phyloP scores from a whole-genome alignment of 1,140 invertebrate species.

The Dendrolimus punctatus region DNA sequence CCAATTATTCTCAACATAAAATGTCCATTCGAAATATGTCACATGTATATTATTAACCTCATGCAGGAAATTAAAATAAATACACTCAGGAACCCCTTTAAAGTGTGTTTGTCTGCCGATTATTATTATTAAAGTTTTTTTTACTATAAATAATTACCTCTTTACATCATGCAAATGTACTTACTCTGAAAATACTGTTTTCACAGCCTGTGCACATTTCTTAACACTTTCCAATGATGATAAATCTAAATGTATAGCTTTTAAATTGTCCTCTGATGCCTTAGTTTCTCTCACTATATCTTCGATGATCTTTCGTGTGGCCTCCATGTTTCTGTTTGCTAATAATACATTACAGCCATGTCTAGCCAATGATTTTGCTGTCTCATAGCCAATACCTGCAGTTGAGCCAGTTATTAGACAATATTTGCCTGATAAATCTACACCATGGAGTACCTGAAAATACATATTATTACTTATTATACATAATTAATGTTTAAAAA shows the following conservation, averaged over 20 bases:
- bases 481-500: too few relatives aligned
- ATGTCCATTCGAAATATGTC: too few relatives aligned
- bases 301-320: constrained; percentile 78
- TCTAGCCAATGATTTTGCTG: constrained; percentile 87
- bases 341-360: constrained; percentile 92
- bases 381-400: constrained; percentile 95
- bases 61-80: too few relatives aligned
- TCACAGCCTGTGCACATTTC: constrained; percentile 75
- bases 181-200: constrained; percentile 52
- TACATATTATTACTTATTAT: constrained; percentile 4
- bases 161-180: constrained; percentile 7
- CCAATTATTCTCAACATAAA: too few relatives aligned
- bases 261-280: constrained; percentile 75
- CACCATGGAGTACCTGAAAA: constrained; percentile 83
- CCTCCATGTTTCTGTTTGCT: constrained; percentile 83
- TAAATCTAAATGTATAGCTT: constrained; percentile 82
- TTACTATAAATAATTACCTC: too few relatives aligned
- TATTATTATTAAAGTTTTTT: too few relatives aligned
- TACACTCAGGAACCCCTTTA: too few relatives aligned
- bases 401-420: constrained; percentile 93
- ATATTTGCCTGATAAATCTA: constrained; percentile 87
- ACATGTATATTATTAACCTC: too few relatives aligned
- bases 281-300: constrained; percentile 80
- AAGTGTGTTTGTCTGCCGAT: too few relatives aligned
- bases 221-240: constrained; percentile 81